phyloP scores from a whole-genome alignment of 2,888 invertebrate species.

The Penaeus monodon region DNA sequence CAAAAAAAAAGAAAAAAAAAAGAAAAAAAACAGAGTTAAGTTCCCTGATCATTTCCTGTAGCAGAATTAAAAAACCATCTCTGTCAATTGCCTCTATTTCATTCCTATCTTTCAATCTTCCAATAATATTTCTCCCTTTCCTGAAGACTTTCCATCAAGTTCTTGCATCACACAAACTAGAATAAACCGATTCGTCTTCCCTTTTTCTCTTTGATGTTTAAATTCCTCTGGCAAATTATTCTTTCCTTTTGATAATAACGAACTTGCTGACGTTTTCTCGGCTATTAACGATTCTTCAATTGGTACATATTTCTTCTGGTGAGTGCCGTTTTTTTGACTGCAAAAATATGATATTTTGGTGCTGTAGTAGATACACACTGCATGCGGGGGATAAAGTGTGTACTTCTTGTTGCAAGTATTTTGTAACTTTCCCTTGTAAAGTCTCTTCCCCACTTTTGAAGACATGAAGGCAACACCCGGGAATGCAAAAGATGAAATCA shows the following conservation, averaged over 20 bases:
- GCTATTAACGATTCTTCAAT: too few relatives aligned
- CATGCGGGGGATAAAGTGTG: not conserved
- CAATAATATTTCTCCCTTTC: not conserved
- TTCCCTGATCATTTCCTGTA: conserved; percentile 16
- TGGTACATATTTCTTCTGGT: not conserved
- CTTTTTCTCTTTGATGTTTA: too few relatives aligned
- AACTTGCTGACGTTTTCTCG: too few relatives aligned
- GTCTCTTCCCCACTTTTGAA: conserved; percentile 20
- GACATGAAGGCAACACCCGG: conserved; percentile 33
- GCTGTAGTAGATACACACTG: conserved; percentile 11
- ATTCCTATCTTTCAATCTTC: conserved; percentile 6
- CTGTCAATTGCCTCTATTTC: not conserved
- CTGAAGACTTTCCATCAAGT: conserved; percentile 1
- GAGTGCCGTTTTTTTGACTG: not conserved
- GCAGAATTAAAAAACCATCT: not conserved
- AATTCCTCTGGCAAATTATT: too few relatives aligned
- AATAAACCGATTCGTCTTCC: too few relatives aligned
- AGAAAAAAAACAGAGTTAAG: too few relatives aligned
- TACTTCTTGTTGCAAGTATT: conserved; percentile 33
- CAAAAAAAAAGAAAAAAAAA: too few relatives aligned
- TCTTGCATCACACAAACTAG: not conserved
- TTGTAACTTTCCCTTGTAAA: conserved; percentile 15
- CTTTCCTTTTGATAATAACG: too few relatives aligned
- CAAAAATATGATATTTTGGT: not conserved
- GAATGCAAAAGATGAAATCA: not conserved